Percentiles rank a stretch among this genome's conserved stretches.
These are phyloP conservation scores for Colletes latitarsis DNA, from an alignment of 1,140 invertebrate species.

Conservation along the genomic window DNA sequence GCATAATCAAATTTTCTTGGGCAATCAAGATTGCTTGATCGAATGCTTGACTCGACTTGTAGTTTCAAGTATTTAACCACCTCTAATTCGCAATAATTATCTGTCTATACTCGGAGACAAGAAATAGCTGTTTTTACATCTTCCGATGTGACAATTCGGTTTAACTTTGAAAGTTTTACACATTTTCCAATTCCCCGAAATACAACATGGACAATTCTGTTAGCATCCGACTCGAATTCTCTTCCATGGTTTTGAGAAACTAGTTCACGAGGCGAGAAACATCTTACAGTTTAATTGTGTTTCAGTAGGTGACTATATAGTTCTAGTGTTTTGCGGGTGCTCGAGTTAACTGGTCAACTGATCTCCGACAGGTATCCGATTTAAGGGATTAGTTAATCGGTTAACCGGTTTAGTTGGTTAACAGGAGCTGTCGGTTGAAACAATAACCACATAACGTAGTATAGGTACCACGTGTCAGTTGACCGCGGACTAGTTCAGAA, in stretches of 20 bases:
- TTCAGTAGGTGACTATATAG: not conserved
- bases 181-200: no score
- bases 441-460: conserved; percentile 22
- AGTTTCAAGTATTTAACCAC: no score
- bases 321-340: conserved; percentile 7
- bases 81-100: no score
- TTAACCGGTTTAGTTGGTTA: conserved; percentile 47
- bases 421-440: conserved; percentile 35
- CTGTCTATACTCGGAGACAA: no score
- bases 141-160: no score
- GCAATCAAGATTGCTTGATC: no score
- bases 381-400: conserved; percentile 49
- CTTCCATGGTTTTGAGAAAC: not conserved
- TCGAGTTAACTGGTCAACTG: conserved; percentile 38
- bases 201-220: no score
- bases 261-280: not conserved
- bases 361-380: conserved; percentile 31
- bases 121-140: no score
- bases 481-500: not conserved
- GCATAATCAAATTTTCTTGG: no score
- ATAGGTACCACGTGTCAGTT: not conserved
- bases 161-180: no score
- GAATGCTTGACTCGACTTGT: no score
- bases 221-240: not conserved
- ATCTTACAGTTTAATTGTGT: conserved; percentile 3